Evolutionary conservation across 2,888 invertebrate species (phyloP).

Genomic region (Meloe dianella): DNA sequence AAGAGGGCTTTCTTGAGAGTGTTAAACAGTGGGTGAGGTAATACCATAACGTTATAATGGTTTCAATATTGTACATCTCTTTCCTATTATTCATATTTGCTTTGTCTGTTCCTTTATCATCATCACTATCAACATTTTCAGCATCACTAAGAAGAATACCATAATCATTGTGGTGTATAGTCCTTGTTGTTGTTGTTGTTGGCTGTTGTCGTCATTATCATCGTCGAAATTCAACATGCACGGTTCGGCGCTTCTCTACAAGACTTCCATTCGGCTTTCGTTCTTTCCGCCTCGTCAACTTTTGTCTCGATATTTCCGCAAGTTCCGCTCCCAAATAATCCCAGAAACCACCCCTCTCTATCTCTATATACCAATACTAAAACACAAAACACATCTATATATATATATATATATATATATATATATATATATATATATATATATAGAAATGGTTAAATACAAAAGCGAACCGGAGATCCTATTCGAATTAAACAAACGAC

Average conservation of each 20-base stretch:
- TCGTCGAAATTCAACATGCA: constrained; percentile 39
- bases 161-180: constrained; percentile 17
- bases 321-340: constrained; percentile 57
- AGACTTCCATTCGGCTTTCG: constrained; percentile 50
- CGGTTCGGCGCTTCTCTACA: constrained; percentile 44
- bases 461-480: constrained; percentile 46
- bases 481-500: constrained; percentile 49
- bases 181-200: background rate
- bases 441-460: constrained; percentile 21
- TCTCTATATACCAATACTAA: constrained; percentile 3
- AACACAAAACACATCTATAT: background rate
- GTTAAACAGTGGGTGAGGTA: constrained; percentile 42
- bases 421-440: background rate
- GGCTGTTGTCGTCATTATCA: constrained; percentile 10
- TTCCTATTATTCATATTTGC: constrained; percentile 5
- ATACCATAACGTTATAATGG: constrained; percentile 49
- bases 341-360: constrained; percentile 25
- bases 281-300: constrained; percentile 60
- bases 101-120: background rate
- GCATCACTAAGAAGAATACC: constrained; percentile 8
- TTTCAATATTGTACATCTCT: constrained; percentile 37
- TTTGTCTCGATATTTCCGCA: constrained; percentile 57
- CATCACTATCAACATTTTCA: background rate
- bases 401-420: background rate
- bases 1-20: constrained; percentile 39